These are phyloP conservation scores for Aleadryas rufinucha DNA, from an alignment of 2,113 vertebrate species.

Conservation along the genomic window DNA sequence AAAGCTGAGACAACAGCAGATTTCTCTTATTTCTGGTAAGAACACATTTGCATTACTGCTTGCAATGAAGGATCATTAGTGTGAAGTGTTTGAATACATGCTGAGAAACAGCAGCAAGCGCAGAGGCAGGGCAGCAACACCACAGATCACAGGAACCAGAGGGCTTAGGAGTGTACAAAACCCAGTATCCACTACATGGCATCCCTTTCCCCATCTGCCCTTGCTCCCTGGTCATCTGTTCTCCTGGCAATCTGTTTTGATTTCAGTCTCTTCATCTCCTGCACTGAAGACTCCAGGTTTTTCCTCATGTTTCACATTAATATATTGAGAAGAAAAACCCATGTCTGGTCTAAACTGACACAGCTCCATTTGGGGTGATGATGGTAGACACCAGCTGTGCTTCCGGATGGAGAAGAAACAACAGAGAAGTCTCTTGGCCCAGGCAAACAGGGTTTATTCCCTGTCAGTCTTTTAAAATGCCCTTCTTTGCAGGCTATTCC, in stretches of 20 bases:
- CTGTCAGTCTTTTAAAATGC: neutral
- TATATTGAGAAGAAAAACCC: neutral
- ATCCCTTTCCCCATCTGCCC: neutral
- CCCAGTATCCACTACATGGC: neutral
- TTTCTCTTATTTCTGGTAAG: neutral
- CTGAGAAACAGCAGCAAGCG: neutral
- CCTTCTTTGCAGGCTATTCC: neutral
- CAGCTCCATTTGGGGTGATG: neutral
- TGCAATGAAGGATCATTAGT: neutral
- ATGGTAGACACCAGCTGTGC: neutral
- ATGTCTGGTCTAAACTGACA: neutral
- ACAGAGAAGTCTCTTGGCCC: neutral
- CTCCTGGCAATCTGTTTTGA: neutral
- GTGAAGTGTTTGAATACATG: neutral
- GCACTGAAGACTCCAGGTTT: neutral
- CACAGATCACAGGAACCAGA: neutral
- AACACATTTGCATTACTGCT: neutral
- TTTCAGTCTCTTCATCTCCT: neutral
- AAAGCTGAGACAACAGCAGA: slow-evolving; percentile 2
- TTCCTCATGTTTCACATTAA: neutral
- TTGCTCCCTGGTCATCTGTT: neutral
- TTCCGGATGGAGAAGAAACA: neutral
- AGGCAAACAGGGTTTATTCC: neutral
- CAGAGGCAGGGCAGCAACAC: neutral
- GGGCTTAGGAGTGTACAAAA: neutral